Evolutionary conservation across 1,140 invertebrate genomes (phyloP).

Genomic region (Tetramorium alpestre): DNA sequence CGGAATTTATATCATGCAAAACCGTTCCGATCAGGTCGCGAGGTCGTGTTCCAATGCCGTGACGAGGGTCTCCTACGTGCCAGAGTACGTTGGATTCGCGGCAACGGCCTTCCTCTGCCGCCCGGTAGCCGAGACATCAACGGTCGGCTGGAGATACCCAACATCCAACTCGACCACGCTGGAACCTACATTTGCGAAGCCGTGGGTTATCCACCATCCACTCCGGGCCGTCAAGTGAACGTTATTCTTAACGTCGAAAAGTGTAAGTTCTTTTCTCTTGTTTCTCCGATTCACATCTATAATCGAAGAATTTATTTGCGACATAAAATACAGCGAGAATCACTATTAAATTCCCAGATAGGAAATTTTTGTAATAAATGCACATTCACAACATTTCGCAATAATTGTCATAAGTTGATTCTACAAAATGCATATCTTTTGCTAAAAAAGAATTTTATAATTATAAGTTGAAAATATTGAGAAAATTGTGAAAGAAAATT

Average conservation of each 20-base stretch:
- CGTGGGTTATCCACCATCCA: constrained; percentile 87
- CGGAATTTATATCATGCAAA: constrained; percentile 34
- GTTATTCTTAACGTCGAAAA: constrained; percentile 90
- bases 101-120: constrained; percentile 90
- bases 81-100: constrained; percentile 91
- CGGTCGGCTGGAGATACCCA: constrained; percentile 94
- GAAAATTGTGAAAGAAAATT: no score
- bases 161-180: constrained; percentile 91
- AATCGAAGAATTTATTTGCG: not conserved
- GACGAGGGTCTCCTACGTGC: constrained; percentile 93
- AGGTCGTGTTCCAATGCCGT: constrained; percentile 96
- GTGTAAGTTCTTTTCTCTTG: constrained; percentile 87
- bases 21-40: constrained; percentile 88
- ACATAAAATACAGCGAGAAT: no score
- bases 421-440: no score
- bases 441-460: no score
- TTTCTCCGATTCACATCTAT: constrained; percentile 24
- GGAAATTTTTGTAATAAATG: no score
- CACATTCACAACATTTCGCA: no score
- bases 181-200: constrained; percentile 95
- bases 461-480: no score
- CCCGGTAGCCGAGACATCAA: constrained; percentile 89
- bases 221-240: constrained; percentile 86
- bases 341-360: not conserved
- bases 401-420: no score